A percentile compares a stretch with the other conserved stretches of the same genome.
Conservation (phyloP, 2,113 vertebrate genomes). For the Pterocles orientalis region DNA sequence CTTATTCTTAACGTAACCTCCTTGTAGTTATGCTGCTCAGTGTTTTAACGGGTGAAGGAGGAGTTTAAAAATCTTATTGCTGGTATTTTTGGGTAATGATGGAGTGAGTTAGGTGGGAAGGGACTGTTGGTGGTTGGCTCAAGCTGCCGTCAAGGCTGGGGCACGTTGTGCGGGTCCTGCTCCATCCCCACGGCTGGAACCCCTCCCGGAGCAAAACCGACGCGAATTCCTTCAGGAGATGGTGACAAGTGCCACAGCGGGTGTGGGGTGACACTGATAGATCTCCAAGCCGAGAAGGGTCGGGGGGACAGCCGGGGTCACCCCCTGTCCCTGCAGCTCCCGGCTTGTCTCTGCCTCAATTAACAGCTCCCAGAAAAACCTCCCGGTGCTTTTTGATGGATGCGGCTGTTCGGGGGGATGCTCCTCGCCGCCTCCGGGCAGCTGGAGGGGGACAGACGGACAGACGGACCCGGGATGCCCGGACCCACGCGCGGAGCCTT, state of each 20-base stretch:
- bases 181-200: fast-evolving
- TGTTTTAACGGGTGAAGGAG: not conserved
- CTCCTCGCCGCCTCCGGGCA: not conserved
- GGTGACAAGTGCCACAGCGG: fast-evolving
- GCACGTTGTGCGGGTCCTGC: fast-evolving
- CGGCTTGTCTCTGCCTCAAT: not conserved
- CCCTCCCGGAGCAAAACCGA: not conserved
- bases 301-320: not conserved
- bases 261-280: not conserved
- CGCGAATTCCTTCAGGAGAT: fast-evolving
- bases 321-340: not conserved
- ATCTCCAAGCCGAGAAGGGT: not conserved
- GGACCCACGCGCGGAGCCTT: not conserved
- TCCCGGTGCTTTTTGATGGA: not conserved
- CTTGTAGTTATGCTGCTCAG: not conserved
- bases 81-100: fast-evolving
- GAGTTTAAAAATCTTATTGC: not conserved
- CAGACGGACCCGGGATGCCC: not conserved
- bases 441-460: not conserved
- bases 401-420: not conserved
- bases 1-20: not conserved
- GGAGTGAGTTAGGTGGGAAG: not conserved
- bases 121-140: fast-evolving
- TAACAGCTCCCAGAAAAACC: not conserved
- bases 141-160: not conserved